phyloP scores from a whole-genome alignment of 2,797 vertebrate species.

The Malurus splendens region DNA sequence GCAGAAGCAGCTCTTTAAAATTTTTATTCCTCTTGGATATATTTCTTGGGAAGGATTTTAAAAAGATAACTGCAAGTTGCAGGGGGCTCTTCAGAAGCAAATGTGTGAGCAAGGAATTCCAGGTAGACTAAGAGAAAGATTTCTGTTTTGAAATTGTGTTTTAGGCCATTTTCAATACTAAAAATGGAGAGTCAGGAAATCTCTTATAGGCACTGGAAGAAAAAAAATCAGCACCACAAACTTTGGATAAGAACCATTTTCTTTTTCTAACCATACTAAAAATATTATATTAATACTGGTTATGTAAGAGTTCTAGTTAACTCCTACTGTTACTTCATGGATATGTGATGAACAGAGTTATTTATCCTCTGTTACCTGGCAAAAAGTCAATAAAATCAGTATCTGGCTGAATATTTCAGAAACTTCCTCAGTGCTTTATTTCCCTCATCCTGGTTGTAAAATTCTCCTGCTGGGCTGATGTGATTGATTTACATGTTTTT shows the following conservation, averaged over 20 bases:
- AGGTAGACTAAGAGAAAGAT: neutral
- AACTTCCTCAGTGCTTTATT: neutral
- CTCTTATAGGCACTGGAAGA: neutral
- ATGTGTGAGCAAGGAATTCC: neutral
- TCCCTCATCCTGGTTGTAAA: neutral
- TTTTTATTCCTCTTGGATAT: neutral
- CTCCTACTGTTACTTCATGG: neutral
- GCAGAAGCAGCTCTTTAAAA: neutral
- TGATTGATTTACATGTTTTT: neutral
- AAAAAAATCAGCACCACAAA: neutral
- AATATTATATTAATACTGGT: neutral
- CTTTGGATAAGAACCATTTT: neutral
- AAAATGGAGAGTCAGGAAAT: neutral
- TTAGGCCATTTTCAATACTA: neutral
- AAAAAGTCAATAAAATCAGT: neutral
- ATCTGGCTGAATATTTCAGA: neutral
- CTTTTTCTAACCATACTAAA: neutral
- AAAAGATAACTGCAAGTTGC: neutral
- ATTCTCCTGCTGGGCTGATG: neutral
- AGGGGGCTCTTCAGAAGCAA: neutral
- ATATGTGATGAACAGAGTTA: neutral
- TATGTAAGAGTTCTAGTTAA: neutral
- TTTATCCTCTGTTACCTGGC: neutral
- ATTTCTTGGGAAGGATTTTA: neutral
- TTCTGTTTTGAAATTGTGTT: neutral